Evolutionary conservation across 2,797 vertebrate genomes (phyloP).

Genomic region (Rhynchonycteris naso): DNA sequence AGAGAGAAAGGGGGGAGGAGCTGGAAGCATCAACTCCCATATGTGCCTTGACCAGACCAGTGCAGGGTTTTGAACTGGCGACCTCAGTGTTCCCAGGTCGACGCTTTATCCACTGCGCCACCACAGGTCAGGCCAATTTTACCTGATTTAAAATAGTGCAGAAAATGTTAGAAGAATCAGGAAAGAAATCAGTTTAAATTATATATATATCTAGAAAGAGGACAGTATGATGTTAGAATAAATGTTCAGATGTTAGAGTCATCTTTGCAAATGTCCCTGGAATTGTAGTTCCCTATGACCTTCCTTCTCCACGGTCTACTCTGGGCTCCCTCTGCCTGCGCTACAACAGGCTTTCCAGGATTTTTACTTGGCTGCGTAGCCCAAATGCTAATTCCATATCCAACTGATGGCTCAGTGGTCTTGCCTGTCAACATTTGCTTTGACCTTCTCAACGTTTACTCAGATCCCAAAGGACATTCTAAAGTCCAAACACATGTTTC

Average conservation of each 20-base stretch:
- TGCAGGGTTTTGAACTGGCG: no score
- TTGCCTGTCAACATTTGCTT: not conserved
- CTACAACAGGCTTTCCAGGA: not conserved
- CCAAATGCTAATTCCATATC: not conserved
- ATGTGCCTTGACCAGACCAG: no score
- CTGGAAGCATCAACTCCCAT: no score
- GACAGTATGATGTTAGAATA: not conserved
- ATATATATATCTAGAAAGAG: not conserved
- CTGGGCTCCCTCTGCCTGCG: not conserved
- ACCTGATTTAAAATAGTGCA: not conserved
- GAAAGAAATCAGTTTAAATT: not conserved
- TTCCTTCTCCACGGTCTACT: not conserved
- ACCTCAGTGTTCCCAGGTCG: no score
- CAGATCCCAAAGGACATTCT: not conserved
- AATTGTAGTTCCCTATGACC: not conserved
- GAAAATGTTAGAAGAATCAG: not conserved
- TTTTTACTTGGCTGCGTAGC: not conserved
- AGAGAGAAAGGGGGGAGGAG: no score
- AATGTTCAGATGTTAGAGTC: not conserved
- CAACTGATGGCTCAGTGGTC: not conserved
- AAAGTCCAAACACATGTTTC: not conserved
- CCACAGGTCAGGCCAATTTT: no score
- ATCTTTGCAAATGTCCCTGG: not conserved
- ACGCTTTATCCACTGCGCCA: no score
- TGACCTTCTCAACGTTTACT: not conserved